Evolutionary conservation across 2,888 invertebrate genomes (phyloP).

Genomic region (Dryobotodes eremita): DNA sequence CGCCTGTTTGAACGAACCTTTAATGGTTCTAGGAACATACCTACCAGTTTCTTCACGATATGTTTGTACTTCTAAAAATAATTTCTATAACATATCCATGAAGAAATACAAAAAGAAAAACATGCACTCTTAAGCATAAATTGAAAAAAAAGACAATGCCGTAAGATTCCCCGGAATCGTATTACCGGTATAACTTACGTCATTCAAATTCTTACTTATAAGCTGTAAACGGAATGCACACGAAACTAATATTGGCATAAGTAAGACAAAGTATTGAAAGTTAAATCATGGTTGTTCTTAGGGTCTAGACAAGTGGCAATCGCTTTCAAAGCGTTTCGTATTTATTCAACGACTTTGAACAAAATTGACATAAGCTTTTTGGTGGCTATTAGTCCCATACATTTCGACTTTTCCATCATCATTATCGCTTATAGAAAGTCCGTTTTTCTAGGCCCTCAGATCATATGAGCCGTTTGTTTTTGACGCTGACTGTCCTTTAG

Average conservation of each 20-base stretch:
- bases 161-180: not conserved
- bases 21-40: not conserved
- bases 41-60: not conserved
- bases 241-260: slow-evolving; percentile 39
- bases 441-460: no score
- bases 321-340: no score
- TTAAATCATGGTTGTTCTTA: no score
- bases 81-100: not conserved
- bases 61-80: not conserved
- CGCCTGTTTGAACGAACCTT: no score
- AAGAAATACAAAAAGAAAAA: not conserved
- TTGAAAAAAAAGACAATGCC: not conserved
- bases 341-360: no score
- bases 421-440: no score
- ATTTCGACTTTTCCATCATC: no score
- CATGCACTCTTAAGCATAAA: not conserved
- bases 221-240: slow-evolving; percentile 30
- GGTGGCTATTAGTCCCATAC: no score
- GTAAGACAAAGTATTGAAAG: slow-evolving; percentile 31
- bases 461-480: no score
- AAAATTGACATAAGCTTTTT: no score
- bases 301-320: no score
- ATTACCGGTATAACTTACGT: slow-evolving; percentile 8
- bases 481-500: no score
- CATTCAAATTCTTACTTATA: slow-evolving; percentile 5